Evolutionary conservation across 37 sponge, comb jelly and placozoan genomes (phyloP), one percentile per base, ranked within the genome.

Genomic region (Crambe crambe): DNA sequence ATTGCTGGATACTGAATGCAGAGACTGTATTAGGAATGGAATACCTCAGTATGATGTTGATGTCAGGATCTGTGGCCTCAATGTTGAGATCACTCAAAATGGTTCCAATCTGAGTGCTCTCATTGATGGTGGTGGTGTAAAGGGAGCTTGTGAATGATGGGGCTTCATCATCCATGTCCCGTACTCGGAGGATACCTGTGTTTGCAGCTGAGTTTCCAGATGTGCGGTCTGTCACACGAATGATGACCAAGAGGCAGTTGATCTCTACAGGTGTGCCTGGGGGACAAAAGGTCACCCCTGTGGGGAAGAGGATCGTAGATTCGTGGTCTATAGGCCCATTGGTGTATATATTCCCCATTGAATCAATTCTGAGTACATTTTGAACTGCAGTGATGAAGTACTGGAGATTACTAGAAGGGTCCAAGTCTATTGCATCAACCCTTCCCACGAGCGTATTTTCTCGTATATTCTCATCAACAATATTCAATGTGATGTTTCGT

Each of bases 101-200:
- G 1, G 20, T 34, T 15, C 68, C 72, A 23, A 87, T 59, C 20
- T 29, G 2, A 4, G 37, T 39, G 63, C 35, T 75, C 59, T 91
- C 92, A 31, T 56, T 59, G 54, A 91, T 71, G 17, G 37, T 75
- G 27, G 68, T 30, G 15, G 51, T 42, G 39, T 87, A 91, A 32
- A 79, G 38, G 29, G 37, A 3, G 4, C 23, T 42, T 37, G 67
- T 29, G 22, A 91, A 87, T 0, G 60, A 68, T 37, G 92, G 92
- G 38, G 88, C 76, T 37, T 78, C 71, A 59, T 87, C 85, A 69
- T 91, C 88, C 12, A 80, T 31, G 61, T 90, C 90, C 0, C 8
- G 39, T 10, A 87, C 81, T 21, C 43, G 43, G 37, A 84, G 77
- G 25, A 59, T 9, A 18, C 66, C 43, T 1, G 36, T 8, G 6